Evolutionary conservation across 2,888 invertebrate species (phyloP), one percentile per base, ranked within the genome.

Genomic region (Platerodrilus igneus): DNA sequence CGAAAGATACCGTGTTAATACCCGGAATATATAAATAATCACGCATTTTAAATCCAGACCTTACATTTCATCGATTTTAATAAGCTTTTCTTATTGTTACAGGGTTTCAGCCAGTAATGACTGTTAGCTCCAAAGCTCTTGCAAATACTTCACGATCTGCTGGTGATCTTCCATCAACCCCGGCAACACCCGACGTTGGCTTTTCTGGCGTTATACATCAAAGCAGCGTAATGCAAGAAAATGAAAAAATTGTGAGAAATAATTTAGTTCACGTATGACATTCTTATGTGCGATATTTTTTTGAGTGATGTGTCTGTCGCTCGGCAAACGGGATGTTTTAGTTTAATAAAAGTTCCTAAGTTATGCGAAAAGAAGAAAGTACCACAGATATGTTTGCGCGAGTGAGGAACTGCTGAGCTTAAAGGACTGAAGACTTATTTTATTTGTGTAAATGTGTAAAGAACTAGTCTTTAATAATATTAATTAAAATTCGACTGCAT

Each of bases 191-290:
- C 20, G 63, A 66, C 45, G 65, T 66, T 27, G 52, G 57, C 16
- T 64, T 65, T 48, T 63, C 64, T 45, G 57, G 64, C 43, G 53
- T 58, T 40, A 50, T 57, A 47, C 43, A 52, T 28, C 39, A 41
- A 40, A 52, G 52, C 45, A 58, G 55, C 48, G 55, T 56, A 46
- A 48, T 56, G 35, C 55, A 55, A 47, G 58, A 59, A 47, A 51
- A 50, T 31, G 62, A 63, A 48, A 60, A 67, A 53, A 59, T 60
- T 50, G 53, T 60, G 52, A 52, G 17, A 28, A 16, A 63, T 50
- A 59, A 73, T 45, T 76, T 76, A 58, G 77, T 78, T 48, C 75
- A 78, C 48, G 79, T 79, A 74, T 79, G 79, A 79, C 78, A 76
- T 69, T 76, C 77, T 63, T n/a, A 75, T 75, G 64, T 73, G 73